Evolutionary conservation across 2,113 vertebrate genomes (phyloP), one percentile per base, ranked within the genome.

Genomic region (Sylvia atricapilla): DNA sequence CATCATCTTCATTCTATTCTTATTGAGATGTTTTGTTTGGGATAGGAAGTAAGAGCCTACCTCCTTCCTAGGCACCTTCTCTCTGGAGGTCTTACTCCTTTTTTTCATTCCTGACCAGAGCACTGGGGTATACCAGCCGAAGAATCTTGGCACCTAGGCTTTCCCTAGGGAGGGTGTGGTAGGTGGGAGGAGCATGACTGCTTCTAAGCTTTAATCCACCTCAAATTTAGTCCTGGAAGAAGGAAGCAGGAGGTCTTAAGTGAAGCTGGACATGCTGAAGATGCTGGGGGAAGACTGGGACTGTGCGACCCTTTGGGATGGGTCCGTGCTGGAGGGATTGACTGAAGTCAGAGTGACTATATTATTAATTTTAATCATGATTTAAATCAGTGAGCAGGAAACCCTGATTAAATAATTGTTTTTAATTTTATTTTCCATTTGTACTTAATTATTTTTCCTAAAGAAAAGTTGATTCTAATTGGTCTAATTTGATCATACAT

Each of bases 401-500:
- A 97, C 73, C 69, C 77, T 96, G 96, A 97, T 97, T 97, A 96
- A 96, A 95, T 95, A 96, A 96, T 96, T 93, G 89, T 76, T 97
- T 95, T 97, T 69, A 94, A 94, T 95, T 96, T 94, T 95, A 94
- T 97, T 96, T 96, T 97, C 53, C 93, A 43, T 95, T 95, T 96
- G 87, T 94, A 53, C 87, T 93, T 95, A 97, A 96, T 97, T 95
- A 94, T 96, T 97, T 97, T 97, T 95, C 53, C 80, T 87, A 94
- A 96, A 94, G 93, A 94, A 94, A 96, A 97, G 93, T 95, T 97
- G 93, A 95, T 96, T 96, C 89, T 95, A 82, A 95, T 97, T 89
- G 91, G 77, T 95, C 87, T 97, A 84, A 95, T 97, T 95, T 95
- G 93, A 87, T 95, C 87, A 10, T 79, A 43, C 66, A 18, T 92